Evolutionary conservation across 2,888 invertebrate species (phyloP), one percentile per base, ranked within the genome.

Genomic region (Chalcis sispes): DNA sequence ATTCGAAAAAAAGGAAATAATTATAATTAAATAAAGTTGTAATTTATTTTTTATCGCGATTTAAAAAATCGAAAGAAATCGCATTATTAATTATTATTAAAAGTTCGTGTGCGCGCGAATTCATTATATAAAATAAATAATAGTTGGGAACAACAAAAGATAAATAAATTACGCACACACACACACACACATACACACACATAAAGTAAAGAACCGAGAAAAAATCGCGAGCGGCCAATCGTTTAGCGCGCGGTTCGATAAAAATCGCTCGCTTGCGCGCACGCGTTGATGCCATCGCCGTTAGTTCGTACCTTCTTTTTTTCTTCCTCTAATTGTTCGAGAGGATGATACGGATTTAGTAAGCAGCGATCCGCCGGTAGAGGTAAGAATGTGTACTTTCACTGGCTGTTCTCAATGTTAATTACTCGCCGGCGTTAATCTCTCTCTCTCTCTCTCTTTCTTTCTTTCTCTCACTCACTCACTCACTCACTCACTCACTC

Each of bases 321-420:
- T 42, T 64, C 46, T 2, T 13, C 27, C 25, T 58, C 50, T 66
- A 72, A 72, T 72, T 72, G 66, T 59, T 2, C 13, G 25, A 15
- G 32, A 56, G 15, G 32, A 56, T 3, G 32, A 56, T 29, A 13
- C 18, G 2, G 50, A 50, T 10, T n/a, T n/a, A n/a, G n/a, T n/a
- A 15, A 52, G 62, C n/a, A 29, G 18, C 18, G 10, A 8, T 18
- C 13, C 13, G 42, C 23, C 20, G 7, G 7, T 18, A 25, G 15
- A 15, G 29, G 25, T 54, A 61, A 73, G 61, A 73, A 79, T 79
- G 70, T 75, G 65, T 79, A 83, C 84, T 84, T 83, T 84, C 84
- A 82, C 84, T 84, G 80, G 75, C 69, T 82, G 81, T 82, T 83
- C 79, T 78, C 77, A 81, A 82, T 82, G 81, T 75, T 84, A 83